Percentiles rank a stretch among this genome's conserved stretches.
phyloP scores from a whole-genome alignment of 2,113 vertebrate genomes.

The Macaca fascicularis region T2T-MFA8v1.1 NC_088380.1:132860001-132860500 shows the following conservation, averaged over 20 bases:
- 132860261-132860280: background rate
- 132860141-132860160: no score
- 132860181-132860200: no score
- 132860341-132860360: background rate
- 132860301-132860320: background rate
- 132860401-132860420: slow-evolving; percentile 17
- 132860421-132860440: slow-evolving; percentile 1
- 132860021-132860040: no score
- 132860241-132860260: background rate
- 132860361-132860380: background rate
- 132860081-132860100: no score
- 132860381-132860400: background rate
- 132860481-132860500: slow-evolving; percentile 7
- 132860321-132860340: background rate
- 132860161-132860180: no score
- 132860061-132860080: no score
- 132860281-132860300: background rate
- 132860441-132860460: background rate
- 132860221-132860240: background rate
- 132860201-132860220: background rate
- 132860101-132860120: no score
- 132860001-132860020: no score
- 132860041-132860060: no score
- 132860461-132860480: slow-evolving; percentile 24
- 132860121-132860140: no score